phyloP scores from a whole-genome alignment of 2,113 vertebrate species.

The Myotis lucifugus region DNA sequence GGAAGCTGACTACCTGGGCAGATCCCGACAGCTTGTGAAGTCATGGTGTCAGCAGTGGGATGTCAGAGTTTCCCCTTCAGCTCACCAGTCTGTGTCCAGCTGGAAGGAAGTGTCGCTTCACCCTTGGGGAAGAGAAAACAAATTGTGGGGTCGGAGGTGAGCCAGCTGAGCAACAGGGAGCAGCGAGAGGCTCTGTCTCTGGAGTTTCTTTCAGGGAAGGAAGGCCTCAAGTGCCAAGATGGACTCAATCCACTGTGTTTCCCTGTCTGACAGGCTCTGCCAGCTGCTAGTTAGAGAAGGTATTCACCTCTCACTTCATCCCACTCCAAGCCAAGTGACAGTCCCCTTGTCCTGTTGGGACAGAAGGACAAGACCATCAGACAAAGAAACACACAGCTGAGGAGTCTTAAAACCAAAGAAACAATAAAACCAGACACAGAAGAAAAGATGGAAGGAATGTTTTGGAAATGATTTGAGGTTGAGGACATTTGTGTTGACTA shows the following conservation, averaged over 20 bases:
- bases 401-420: not conserved
- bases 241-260: rapidly evolving
- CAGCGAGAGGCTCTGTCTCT: rapidly evolving
- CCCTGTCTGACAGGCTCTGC: not conserved
- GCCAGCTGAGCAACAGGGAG: rapidly evolving
- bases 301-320: no score
- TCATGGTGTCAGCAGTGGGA: no score
- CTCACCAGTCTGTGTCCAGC: rapidly evolving
- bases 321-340: not conserved
- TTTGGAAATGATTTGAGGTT: no score
- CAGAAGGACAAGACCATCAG: not conserved
- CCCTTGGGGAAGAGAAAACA: not conserved
- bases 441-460: not conserved
- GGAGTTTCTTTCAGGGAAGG: rapidly evolving
- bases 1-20: no score
- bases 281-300: not conserved
- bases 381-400: not conserved
- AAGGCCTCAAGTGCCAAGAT: rapidly evolving
- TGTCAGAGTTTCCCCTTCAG: no score
- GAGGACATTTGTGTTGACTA: no score
- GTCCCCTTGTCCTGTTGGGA: not conserved
- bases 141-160: rapidly evolving
- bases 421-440: not conserved
- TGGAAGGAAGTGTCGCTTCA: not conserved
- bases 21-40: no score